phyloP scores from a whole-genome alignment of 2,113 vertebrate genomes.

The Coregonus clupeaformis region DNA sequence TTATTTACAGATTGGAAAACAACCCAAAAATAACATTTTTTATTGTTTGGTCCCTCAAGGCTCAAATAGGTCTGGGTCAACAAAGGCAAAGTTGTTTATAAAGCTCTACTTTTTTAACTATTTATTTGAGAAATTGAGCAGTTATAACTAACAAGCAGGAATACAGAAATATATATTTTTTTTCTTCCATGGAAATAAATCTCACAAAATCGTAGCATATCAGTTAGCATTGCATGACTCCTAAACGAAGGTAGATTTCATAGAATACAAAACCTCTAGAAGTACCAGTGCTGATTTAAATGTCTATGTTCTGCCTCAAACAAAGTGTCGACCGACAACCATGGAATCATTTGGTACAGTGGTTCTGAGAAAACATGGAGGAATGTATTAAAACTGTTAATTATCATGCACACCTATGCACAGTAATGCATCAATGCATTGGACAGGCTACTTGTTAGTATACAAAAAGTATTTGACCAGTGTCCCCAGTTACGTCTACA shows the following conservation, averaged over 20 bases:
- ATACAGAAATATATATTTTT: conserved; percentile 57
- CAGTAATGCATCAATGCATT: conserved; percentile 64
- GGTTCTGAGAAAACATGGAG: conserved; percentile 56
- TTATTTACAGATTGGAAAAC: conserved; percentile 76
- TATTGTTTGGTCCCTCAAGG: conserved; percentile 72
- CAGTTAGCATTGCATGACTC: conserved; percentile 51
- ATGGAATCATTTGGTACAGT: conserved; percentile 39
- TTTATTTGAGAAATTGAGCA: conserved; percentile 53
- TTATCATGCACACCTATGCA: conserved; percentile 74
- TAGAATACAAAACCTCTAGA: conserved; percentile 66
- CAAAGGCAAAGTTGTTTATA: conserved; percentile 59
- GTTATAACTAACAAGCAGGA: conserved; percentile 56
- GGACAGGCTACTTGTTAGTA: conserved; percentile 64
- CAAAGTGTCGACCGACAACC: conserved; percentile 16
- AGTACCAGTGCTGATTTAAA: conserved; percentile 45
- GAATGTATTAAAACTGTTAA: conserved; percentile 59
- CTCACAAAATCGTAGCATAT: conserved; percentile 52
- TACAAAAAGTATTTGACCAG: conserved; percentile 59
- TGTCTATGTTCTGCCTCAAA: conserved; percentile 37
- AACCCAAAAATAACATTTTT: conserved; percentile 68
- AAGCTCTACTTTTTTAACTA: conserved; percentile 34
- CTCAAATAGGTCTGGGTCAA: conserved; percentile 62
- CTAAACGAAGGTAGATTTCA: conserved; percentile 53
- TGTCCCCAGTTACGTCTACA: conserved; percentile 56
- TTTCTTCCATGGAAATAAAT: conserved; percentile 59